Base-by-base conservation (phyloP, 1,140 invertebrate species). In the Polypedilum vanderplanki region DNA sequence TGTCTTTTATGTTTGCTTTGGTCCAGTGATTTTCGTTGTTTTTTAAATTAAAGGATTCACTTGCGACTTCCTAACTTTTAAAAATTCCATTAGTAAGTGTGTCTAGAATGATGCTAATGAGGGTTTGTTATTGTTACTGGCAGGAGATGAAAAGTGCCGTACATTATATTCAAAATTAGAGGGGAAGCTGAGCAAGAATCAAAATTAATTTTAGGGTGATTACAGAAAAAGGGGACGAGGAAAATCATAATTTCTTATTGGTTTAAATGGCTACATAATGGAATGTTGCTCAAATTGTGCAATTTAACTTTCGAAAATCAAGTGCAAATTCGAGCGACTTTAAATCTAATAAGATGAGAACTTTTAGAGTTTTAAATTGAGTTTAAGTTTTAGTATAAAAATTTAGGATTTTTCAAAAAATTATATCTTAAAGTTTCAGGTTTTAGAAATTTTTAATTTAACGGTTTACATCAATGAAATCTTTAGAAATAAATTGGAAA, bases 301-400 rank as follows among this genome's bases (percentile, higher is more conserved):
- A 57, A 57, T n/a, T 57, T 57, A 57, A 57, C 10, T 57, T 57
- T 57, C 46, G 46, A 57, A 57, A 57, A 57, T 57, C 46, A 57
- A 57, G 46, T 57, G 46, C 46, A 12, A 57, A 57, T 57, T 57
- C 1, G 46, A 57, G 46, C 3, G 12, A n/a, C 10, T 57, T 57
- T 57, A 57, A 57, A 57, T 57, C 46, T 57, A 57, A 57, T 57
- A 57, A 57, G 46, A 57, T 12, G 12, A 4, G 15, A 57, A n/a
- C n/a, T n/a, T 57, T 57, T n/a, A 33, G 5, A 33, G 24, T 33
- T n/a, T n/a, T n/a, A n/a, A n/a, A n/a, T n/a, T n/a, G n/a, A n/a
- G n/a, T n/a, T n/a, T n/a, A n/a, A n/a, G n/a, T n/a, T n/a, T n/a
- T n/a, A n/a, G n/a, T n/a, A n/a, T n/a, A n/a, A n/a, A n/a, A n/a